Evolutionary conservation across 2,888 invertebrate species (phyloP).

Genomic region (Eubasilissa splendida): DNA sequence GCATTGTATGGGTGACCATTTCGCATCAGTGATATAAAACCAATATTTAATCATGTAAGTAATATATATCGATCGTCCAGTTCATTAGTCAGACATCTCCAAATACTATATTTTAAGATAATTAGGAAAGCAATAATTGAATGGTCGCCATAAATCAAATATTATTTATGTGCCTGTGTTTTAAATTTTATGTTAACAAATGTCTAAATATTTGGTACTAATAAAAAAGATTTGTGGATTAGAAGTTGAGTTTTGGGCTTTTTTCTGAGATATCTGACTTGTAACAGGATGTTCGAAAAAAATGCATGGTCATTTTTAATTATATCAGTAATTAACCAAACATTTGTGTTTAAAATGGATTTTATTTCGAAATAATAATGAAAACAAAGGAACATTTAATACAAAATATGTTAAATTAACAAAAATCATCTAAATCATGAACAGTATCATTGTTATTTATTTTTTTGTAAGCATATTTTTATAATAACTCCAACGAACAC

Average conservation of each 20-base stretch:
- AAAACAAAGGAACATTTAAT: background rate
- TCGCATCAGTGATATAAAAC: too few species aligned
- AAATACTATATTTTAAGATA: background rate
- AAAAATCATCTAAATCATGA: background rate
- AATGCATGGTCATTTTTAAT: background rate
- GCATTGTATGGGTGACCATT: too few species aligned
- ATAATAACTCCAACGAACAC: background rate
- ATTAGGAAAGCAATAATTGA: background rate
- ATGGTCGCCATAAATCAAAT: background rate
- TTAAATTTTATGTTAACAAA: background rate
- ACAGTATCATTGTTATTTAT: background rate
- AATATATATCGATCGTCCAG: too few species aligned
- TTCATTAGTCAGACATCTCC: too few species aligned
- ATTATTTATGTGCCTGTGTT: background rate
- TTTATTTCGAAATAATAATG: constrained; percentile 7
- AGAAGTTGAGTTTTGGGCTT: background rate
- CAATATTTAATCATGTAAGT: too few species aligned
- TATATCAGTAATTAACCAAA: background rate
- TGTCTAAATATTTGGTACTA: too few species aligned
- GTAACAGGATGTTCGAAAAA: background rate
- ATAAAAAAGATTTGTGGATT: too few species aligned
- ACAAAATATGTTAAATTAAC: background rate
- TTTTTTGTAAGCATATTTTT: background rate
- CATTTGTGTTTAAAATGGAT: background rate
- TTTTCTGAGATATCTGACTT: background rate